Conservation (phyloP, 2,113 vertebrate genomes). For the Nibea albiflora region DNA sequence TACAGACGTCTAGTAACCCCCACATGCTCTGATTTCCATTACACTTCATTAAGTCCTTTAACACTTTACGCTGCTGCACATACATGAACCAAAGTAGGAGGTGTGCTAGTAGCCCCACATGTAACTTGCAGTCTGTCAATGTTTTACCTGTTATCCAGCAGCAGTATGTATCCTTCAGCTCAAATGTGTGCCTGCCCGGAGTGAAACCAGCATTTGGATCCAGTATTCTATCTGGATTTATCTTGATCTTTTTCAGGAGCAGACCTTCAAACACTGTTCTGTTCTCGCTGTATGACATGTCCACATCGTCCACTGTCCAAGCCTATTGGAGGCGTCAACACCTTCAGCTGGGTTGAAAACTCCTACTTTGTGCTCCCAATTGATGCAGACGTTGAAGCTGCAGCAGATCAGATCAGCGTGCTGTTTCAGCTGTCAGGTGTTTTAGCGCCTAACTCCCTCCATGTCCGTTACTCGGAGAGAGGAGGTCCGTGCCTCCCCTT, state of each 20-base stretch:
- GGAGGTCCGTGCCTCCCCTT: slow-evolving; percentile 86
- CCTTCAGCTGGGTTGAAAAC: not conserved
- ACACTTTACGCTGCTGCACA: not conserved
- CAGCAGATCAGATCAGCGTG: not conserved
- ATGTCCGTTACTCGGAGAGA: slow-evolving; percentile 85
- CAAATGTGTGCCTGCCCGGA: not conserved
- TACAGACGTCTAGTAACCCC: too few species aligned
- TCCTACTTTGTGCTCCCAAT: not conserved
- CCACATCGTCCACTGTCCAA: not conserved
- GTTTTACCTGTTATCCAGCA: not conserved
- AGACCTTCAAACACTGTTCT: not conserved
- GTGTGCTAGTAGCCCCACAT: not conserved
- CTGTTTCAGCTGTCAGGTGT: not conserved
- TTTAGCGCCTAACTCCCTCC: slow-evolving; percentile 79
- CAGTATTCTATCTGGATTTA: not conserved
- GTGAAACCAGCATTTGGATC: not conserved
- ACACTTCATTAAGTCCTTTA: too few species aligned
- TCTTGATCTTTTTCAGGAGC: not conserved
- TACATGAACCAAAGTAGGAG: not conserved
- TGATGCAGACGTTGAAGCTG: not conserved
- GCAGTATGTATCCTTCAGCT: not conserved
- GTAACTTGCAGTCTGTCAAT: not conserved
- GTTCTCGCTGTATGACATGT: not conserved
- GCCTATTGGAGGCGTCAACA: not conserved
- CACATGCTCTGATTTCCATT: too few species aligned